phyloP scores from a whole-genome alignment of 2,888 invertebrate genomes.

The Pyrrhosoma nymphula region DNA sequence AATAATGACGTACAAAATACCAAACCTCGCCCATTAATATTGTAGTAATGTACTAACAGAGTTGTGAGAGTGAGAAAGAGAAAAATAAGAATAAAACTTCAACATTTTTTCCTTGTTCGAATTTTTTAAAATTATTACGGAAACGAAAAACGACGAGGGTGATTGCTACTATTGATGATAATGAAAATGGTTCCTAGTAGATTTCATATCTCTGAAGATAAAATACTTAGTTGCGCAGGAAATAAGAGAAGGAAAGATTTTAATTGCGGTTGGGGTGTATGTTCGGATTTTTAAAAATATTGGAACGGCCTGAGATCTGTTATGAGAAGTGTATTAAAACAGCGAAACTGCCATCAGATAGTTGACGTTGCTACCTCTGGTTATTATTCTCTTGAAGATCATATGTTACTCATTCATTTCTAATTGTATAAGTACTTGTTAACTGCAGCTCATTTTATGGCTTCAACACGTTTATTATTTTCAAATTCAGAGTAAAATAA shows the following conservation, averaged over 20 bases:
- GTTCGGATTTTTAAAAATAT: constrained; percentile 64
- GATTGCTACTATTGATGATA: constrained; percentile 58
- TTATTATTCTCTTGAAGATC: neutral
- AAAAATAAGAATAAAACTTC: constrained; percentile 70
- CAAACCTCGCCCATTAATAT: constrained; percentile 73
- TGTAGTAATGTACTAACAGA: constrained; percentile 62
- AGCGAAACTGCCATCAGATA: constrained; percentile 57
- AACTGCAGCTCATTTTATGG: neutral
- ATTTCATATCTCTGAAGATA: constrained; percentile 77
- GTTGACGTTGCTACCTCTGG: constrained; percentile 54
- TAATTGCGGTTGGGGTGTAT: constrained; percentile 42
- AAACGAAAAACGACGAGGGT: constrained; percentile 43
- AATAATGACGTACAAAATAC: constrained; percentile 73
- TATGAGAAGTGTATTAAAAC: neutral
- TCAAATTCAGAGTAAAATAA: neutral
- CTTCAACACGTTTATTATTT: neutral
- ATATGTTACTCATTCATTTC: neutral
- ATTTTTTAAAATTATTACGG: constrained; percentile 69
- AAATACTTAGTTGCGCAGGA: constrained; percentile 48
- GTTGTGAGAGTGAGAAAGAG: constrained; percentile 72
- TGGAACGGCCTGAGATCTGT: constrained; percentile 46
- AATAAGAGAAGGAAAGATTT: constrained; percentile 15
- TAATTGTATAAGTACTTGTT: neutral
- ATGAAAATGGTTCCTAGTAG: constrained; percentile 77
- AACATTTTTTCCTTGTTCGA: constrained; percentile 71